These are phyloP conservation scores for Microplitis deprimator DNA, from an alignment of 2,888 invertebrate species.

Conservation along the genomic window DNA sequence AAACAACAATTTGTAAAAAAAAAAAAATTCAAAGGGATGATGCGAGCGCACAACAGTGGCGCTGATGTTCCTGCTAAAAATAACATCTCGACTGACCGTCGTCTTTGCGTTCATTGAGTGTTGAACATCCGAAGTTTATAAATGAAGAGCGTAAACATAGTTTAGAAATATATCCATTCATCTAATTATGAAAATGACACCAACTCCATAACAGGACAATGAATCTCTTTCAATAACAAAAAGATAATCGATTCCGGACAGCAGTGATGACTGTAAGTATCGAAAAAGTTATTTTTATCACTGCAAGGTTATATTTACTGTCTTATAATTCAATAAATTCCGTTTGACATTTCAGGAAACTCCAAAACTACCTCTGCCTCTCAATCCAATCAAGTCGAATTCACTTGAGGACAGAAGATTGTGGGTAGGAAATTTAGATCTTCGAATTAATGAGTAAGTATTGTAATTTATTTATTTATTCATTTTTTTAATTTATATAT, in stretches of 20 bases:
- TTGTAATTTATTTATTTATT: slow-evolving; percentile 42
- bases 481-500: slow-evolving; percentile 34
- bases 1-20: too few relatives aligned
- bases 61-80: not conserved
- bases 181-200: not conserved
- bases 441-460: slow-evolving; percentile 95
- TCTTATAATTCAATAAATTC: slow-evolving; percentile 11
- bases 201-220: not conserved
- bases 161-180: not conserved
- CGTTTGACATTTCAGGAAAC: slow-evolving; percentile 40
- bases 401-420: slow-evolving; percentile 80
- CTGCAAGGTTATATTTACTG: slow-evolving; percentile 29
- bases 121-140: not conserved
- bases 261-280: slow-evolving; percentile 7
- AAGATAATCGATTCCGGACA: not conserved
- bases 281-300: not conserved
- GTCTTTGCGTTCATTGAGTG: not conserved
- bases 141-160: not conserved
- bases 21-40: not conserved
- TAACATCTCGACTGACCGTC: not conserved
- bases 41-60: not conserved
- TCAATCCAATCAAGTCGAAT: slow-evolving; percentile 74
- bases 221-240: not conserved
- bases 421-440: slow-evolving; percentile 94
- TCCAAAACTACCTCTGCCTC: slow-evolving; percentile 73